A percentile compares a stretch with the other conserved stretches of the same genome.
These are phyloP conservation scores for Huso huso DNA, from an alignment of 2,797 vertebrate species.

Conservation along the genomic window DNA sequence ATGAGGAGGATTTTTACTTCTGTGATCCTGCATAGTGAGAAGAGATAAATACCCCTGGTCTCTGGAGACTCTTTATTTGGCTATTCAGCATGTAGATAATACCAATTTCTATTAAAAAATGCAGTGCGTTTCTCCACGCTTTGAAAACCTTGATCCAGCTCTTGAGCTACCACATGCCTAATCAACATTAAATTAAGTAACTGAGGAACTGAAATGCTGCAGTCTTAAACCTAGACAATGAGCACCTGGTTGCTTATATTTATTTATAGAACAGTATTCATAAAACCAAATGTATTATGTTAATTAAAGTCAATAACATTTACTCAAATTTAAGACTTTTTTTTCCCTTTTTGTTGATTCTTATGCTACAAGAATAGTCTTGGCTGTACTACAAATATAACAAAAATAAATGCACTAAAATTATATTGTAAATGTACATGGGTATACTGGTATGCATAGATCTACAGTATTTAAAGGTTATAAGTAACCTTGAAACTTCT, in stretches of 20 bases:
- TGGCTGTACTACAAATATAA: too few species aligned
- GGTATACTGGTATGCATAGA: too few species aligned
- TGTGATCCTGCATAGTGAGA: slow-evolving; percentile 13
- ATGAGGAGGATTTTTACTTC: slow-evolving; percentile 1
- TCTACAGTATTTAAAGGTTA: too few species aligned
- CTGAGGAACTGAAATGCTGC: slow-evolving; percentile 15
- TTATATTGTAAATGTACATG: too few species aligned
- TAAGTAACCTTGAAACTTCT: too few species aligned
- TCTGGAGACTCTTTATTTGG: slow-evolving; percentile 5
- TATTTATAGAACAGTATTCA: background rate
- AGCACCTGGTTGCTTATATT: background rate
- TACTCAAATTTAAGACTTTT: too few species aligned
- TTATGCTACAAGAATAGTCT: too few species aligned
- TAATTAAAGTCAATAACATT: too few species aligned
- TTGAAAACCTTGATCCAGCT: background rate
- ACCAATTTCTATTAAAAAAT: slow-evolving; percentile 14
- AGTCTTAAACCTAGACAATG: slow-evolving; percentile 26
- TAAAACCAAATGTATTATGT: background rate
- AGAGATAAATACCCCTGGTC: slow-evolving; percentile 14
- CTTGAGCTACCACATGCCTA: background rate
- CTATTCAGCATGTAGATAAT: slow-evolving; percentile 2
- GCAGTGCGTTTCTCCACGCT: background rate
- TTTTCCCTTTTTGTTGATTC: too few species aligned
- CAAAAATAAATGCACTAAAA: too few species aligned
- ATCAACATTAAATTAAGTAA: slow-evolving; percentile 2